Conservation (phyloP, 92 coral and sea anemone genomes). For the Epizoanthus ramosus region DNA sequence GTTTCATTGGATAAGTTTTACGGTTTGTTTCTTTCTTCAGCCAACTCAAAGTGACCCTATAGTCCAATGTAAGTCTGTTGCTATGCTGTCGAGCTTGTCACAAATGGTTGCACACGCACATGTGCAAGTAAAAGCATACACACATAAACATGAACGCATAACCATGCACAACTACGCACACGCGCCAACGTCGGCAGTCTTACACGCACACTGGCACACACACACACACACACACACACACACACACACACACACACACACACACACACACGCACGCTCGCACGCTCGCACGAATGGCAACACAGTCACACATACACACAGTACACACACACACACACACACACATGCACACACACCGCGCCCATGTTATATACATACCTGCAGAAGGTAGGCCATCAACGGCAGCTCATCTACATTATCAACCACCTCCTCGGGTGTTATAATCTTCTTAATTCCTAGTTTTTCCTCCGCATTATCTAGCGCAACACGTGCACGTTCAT, state of each 20-base stretch:
- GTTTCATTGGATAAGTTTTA: too few relatives aligned
- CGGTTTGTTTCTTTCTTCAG: too few relatives aligned
- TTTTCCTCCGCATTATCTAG: conserved; percentile 76
- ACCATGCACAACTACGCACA: too few relatives aligned
- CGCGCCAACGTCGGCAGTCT: too few relatives aligned
- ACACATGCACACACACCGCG: background rate
- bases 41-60: too few relatives aligned
- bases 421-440: conserved; percentile 83
- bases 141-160: too few relatives aligned
- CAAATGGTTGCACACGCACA: too few relatives aligned
- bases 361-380: conserved; percentile 22
- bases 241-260: background rate
- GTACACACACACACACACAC: background rate
- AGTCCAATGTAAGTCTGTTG: too few relatives aligned
- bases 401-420: conserved; percentile 88
- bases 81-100: too few relatives aligned
- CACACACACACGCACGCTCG: background rate
- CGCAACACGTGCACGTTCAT: conserved; percentile 65
- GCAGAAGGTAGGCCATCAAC: conserved; percentile 92
- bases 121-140: too few relatives aligned
- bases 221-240: background rate
- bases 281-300: background rate
- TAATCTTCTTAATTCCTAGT: conserved; percentile 75
- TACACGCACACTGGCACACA: too few relatives aligned
- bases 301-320: background rate